Percentiles rank a stretch among this genome's conserved stretches.
These are phyloP conservation scores for Muntiacus reevesi DNA, from an alignment of 2,113 vertebrate genomes.

Conservation along the genomic window DNA sequence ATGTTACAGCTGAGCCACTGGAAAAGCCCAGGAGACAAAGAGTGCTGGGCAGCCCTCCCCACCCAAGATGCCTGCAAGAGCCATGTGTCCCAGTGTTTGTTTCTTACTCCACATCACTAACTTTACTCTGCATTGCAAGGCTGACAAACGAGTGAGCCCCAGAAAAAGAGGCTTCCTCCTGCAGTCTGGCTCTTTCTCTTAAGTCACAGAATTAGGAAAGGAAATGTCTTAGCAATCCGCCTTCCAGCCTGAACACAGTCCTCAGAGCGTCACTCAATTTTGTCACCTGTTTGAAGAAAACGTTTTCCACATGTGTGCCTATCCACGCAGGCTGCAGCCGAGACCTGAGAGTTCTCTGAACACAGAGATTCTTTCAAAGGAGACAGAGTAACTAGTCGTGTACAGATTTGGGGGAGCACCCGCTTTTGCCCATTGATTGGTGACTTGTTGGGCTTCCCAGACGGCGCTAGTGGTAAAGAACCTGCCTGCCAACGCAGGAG, in stretches of 20 bases:
- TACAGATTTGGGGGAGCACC: neutral
- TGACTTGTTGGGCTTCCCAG: neutral
- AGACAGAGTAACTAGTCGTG: neutral
- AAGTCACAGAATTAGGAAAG: neutral
- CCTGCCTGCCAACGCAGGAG: too few relatives aligned
- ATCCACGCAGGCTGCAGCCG: neutral
- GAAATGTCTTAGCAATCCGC: neutral
- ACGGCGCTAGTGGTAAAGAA: too few relatives aligned
- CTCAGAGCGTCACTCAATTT: neutral
- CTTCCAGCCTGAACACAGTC: neutral
- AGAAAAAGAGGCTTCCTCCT: neutral
- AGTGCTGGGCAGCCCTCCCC: too few relatives aligned
- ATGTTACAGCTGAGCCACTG: neutral
- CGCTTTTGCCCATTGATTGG: neutral
- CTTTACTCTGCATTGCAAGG: neutral
- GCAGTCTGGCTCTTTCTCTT: neutral
- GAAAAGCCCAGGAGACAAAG: neutral
- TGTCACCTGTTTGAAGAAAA: neutral
- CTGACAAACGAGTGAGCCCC: neutral
- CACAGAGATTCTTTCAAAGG: neutral
- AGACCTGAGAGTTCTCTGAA: neutral
- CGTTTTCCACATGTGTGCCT: rapidly evolving
- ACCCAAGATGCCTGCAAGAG: neutral
- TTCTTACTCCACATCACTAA: neutral
- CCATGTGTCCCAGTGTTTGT: neutral